These are phyloP conservation scores for Synaphobranchus kaupii DNA, from an alignment of 2,797 vertebrate species.

Conservation along the genomic window DNA sequence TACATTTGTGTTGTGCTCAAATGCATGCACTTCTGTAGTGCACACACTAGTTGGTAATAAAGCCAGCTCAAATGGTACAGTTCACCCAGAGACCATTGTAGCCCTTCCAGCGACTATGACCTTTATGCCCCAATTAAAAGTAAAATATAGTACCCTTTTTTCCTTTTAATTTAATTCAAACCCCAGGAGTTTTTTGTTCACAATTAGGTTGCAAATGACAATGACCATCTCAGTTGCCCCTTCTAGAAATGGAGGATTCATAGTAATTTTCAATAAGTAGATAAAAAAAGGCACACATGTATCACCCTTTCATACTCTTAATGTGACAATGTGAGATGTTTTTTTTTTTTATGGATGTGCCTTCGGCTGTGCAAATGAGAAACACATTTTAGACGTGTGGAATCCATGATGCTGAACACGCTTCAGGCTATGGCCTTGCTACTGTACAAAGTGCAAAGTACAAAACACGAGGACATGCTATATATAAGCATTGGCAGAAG, in stretches of 20 bases:
- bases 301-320: not conserved
- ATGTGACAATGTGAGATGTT: not conserved
- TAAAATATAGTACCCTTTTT: not conserved
- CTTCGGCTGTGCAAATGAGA: not conserved
- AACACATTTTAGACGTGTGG: not conserved
- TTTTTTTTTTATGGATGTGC: not conserved
- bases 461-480: conserved; percentile 2
- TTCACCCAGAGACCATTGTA: not conserved
- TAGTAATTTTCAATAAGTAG: not conserved
- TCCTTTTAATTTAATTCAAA: not conserved
- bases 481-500: not conserved
- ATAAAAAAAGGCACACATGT: not conserved
- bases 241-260: not conserved
- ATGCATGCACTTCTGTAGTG: not conserved
- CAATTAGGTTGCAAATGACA: not conserved
- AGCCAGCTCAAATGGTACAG: not conserved
- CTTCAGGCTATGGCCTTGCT: not conserved
- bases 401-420: not conserved
- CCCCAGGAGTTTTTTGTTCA: not conserved
- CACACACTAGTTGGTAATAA: not conserved
- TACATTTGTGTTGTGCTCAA: not conserved
- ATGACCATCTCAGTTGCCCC: not conserved
- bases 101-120: not conserved
- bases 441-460: conserved; percentile 16
- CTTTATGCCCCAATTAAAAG: not conserved